Evolutionary conservation across 2,113 vertebrate species (phyloP).

Genomic region (Pampusana beccarii): DNA sequence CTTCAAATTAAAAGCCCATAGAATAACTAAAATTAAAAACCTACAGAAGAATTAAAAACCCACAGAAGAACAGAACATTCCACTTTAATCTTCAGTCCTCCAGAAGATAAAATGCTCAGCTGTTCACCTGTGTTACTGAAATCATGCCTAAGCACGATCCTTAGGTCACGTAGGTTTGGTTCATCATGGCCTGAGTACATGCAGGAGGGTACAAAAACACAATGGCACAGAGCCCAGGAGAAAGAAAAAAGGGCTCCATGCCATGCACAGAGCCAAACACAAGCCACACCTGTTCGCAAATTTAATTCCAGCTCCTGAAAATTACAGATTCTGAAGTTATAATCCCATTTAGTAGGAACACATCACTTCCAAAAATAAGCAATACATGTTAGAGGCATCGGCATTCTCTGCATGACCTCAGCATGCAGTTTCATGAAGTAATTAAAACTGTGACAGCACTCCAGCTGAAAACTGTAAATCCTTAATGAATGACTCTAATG

Average conservation of each 20-base stretch:
- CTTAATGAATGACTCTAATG: slow-evolving; percentile 12
- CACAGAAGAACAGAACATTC: neutral
- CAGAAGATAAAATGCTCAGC: neutral
- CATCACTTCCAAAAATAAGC: neutral
- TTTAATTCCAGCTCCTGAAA: neutral
- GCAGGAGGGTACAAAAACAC: neutral
- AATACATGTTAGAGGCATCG: neutral
- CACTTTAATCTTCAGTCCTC: neutral
- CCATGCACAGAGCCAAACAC: neutral
- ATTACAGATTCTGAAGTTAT: neutral
- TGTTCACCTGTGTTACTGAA: neutral
- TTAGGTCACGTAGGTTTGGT: neutral
- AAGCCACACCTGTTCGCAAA: neutral
- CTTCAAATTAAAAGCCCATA: neutral
- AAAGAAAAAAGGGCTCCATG: neutral
- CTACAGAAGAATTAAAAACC: neutral
- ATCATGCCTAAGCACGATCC: neutral
- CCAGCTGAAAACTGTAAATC: slow-evolving; percentile 13
- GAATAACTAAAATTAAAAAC: neutral
- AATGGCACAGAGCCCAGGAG: neutral
- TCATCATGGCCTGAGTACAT: rapidly evolving
- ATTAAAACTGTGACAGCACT: slow-evolving; percentile 28
- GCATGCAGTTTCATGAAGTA: neutral
- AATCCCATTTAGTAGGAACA: neutral
- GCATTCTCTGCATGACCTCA: neutral